A percentile compares a stretch with the other conserved stretches of the same genome.
Conservation (phyloP, 2,113 vertebrate species). For the Mustelus asterias region DNA sequence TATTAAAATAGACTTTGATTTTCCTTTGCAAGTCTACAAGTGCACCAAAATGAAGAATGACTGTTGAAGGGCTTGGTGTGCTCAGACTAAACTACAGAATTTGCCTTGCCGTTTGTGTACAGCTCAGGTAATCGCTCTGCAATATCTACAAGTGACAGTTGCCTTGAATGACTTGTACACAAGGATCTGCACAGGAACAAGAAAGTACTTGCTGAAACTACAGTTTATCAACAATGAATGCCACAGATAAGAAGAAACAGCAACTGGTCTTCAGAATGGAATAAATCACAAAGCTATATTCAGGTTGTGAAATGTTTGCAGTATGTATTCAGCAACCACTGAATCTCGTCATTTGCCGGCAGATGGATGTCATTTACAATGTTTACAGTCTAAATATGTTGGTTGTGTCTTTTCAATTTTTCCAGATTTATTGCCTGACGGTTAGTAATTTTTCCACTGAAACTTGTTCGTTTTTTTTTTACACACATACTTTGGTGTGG, state of each 20-base stretch:
- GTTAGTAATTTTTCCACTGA: background rate
- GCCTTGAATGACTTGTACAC: background rate
- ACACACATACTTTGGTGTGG: background rate
- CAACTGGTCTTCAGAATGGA: constrained; percentile 16
- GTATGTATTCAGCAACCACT: background rate
- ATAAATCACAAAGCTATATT: constrained; percentile 4
- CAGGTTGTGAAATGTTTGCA: background rate
- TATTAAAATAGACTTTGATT: background rate
- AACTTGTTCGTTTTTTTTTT: background rate
- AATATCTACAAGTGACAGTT: constrained; percentile 29
- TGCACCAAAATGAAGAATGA: background rate
- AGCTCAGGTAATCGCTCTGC: background rate
- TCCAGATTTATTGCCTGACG: background rate
- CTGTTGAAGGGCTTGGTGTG: background rate
- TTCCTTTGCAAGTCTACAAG: background rate
- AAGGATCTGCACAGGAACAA: background rate
- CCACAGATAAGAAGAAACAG: background rate
- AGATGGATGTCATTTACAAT: background rate
- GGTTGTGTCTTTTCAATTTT: background rate
- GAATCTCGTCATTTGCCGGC: background rate
- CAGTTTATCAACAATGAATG: background rate
- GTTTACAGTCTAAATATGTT: background rate
- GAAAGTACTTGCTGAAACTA: background rate
- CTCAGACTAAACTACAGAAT: background rate
- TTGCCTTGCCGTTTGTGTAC: background rate